Base-by-base conservation (phyloP, 2,888 invertebrate species). In the Heliconius charithonia region DNA sequence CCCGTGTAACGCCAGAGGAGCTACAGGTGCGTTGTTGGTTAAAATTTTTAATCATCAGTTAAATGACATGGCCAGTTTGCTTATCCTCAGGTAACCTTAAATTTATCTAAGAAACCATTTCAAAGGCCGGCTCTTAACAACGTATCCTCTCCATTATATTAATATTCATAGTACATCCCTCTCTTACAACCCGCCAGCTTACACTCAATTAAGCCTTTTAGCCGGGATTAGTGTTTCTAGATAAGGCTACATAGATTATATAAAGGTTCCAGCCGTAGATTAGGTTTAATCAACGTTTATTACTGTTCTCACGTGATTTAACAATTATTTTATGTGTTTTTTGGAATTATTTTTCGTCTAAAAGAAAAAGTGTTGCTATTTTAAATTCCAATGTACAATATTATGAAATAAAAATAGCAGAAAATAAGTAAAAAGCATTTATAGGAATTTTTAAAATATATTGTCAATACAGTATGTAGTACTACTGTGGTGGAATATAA, bases 171-270 rank as follows among this genome's bases (percentile, higher is more conserved):
- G 37, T 32, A 72, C 56, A 56, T 72, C 77, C 41, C 72, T 73
- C 72, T 72, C 77, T 77, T 77, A 77, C 77, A 72, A 51, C 51
- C 51, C 51, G 37, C 70, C 59, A 77, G 63, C 77, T 77, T 77
- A 72, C 72, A 77, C 77, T 72, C 77, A 65, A 77, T 77, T 77
- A 72, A 67, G 59, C 76, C 69, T 59, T 69, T 77, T 72, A 77
- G 65, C 77, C 25, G 70, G 77, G 77, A 77, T 73, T 59, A 77
- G 63, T 74, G 63, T 74, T 27, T 74, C 27, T 45, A 63, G 41
- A 41, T 69, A 69, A 41, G 25, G 25, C 69, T 69, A 19, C 51
- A 69, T 37, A 76, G 67, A 70, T 69, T 76, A 45, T 67, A 69
- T 37, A 41, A 41, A 37, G 41, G 69, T 51, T 51, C 19, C 19